Evolutionary conservation across 2,888 invertebrate genomes (phyloP).

Genomic region (Atethmia centrago): DNA sequence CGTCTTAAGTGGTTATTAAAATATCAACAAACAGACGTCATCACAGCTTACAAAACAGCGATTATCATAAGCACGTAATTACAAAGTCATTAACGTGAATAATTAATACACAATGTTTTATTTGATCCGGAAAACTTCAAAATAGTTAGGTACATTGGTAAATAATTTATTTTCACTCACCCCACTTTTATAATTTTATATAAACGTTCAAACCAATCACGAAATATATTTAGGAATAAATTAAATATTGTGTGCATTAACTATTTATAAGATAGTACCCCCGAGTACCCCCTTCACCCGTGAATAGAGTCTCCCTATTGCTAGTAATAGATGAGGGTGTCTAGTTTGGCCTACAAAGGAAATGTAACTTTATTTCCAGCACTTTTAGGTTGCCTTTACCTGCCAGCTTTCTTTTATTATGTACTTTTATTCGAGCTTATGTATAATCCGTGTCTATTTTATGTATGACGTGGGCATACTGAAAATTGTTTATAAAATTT

Average conservation of each 20-base stretch:
- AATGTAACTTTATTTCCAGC: constrained; percentile 47
- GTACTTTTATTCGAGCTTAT: constrained; percentile 55
- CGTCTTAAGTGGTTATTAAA: background rate
- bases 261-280: constrained; percentile 67
- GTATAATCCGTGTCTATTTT: constrained; percentile 53
- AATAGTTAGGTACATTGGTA: constrained; percentile 44
- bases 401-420: constrained; percentile 24
- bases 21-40: constrained; percentile 2
- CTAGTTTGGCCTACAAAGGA: constrained; percentile 57
- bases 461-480: constrained; percentile 50
- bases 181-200: constrained; percentile 65
- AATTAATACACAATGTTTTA: constrained; percentile 36
- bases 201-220: constrained; percentile 69
- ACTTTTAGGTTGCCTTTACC: background rate
- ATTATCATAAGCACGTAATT: constrained; percentile 52
- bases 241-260: constrained; percentile 66
- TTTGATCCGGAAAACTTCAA: constrained; percentile 49
- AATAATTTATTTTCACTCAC: constrained; percentile 57
- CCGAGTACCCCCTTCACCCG: constrained; percentile 41
- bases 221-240: constrained; percentile 70
- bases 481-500: constrained; percentile 52
- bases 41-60: constrained; percentile 24
- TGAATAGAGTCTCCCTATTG: constrained; percentile 71
- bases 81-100: constrained; percentile 48
- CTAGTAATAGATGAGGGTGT: constrained; percentile 79